A percentile compares a stretch with the other conserved stretches of the same genome.
phyloP scores from a whole-genome alignment of 2,797 vertebrate genomes.

The Bufotes viridis region DNA sequence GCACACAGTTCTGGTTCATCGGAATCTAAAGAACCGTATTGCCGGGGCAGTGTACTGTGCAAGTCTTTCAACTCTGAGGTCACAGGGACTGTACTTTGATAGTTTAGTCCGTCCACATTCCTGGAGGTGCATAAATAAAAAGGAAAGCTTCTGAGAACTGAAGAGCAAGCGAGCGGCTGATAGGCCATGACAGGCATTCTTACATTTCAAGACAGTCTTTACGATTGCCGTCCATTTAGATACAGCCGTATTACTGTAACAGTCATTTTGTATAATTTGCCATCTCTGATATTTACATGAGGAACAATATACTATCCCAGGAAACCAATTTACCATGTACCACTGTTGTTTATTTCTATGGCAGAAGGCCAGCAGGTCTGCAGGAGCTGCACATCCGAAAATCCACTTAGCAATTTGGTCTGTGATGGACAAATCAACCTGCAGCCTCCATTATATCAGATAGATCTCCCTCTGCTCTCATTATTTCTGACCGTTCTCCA shows the following conservation, averaged over 20 bases:
- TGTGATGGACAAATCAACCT: constrained; percentile 48
- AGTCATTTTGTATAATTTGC: constrained; percentile 16
- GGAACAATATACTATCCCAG: constrained; percentile 19
- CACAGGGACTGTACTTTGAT: not conserved
- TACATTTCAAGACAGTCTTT: not conserved
- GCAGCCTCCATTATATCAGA: constrained; percentile 39
- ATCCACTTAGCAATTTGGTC: constrained; percentile 42
- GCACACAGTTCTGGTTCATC: not conserved
- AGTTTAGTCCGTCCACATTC: not conserved
- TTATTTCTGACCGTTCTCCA: constrained; percentile 46
- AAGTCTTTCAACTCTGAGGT: not conserved
- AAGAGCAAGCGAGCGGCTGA: not conserved
- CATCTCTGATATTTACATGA: constrained; percentile 24
- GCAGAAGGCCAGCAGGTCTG: constrained; percentile 23
- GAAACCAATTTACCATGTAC: not conserved
- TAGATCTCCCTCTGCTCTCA: constrained; percentile 42
- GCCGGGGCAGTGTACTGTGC: not conserved
- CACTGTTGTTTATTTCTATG: constrained; percentile 30
- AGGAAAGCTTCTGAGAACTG: not conserved
- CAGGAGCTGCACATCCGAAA: constrained; percentile 24
- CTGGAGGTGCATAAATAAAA: not conserved
- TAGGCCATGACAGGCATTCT: not conserved
- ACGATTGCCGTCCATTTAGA: not conserved
- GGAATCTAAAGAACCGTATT: not conserved
- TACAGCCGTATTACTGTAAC: not conserved